Evolutionary conservation across 2,113 vertebrate genomes (phyloP).

Genomic region (Nycticorax nycticorax): DNA sequence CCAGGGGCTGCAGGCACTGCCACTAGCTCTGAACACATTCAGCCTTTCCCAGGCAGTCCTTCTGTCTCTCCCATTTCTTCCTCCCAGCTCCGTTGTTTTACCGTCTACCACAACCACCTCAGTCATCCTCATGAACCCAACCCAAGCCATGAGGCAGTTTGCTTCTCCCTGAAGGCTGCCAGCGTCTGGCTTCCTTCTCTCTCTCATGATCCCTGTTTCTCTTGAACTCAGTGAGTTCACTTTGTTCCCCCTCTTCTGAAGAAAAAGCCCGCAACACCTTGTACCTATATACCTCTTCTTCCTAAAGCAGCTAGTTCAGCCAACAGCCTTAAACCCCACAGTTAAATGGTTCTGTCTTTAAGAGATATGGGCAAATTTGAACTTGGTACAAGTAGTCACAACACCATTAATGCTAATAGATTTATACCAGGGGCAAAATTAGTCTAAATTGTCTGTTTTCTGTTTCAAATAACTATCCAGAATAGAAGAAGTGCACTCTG

Average conservation of each 20-base stretch:
- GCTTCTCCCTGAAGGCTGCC: neutral
- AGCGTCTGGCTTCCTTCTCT: neutral
- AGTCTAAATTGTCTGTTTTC: constrained; percentile 1
- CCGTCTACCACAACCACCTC: neutral
- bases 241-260: neutral
- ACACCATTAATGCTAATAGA: neutral
- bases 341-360: neutral
- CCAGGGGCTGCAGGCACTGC: neutral
- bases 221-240: neutral
- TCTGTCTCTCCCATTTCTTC: neutral
- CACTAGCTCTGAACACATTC: neutral
- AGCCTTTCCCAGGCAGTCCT: neutral
- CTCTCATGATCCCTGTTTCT: neutral
- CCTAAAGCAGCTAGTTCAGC: neutral
- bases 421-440: neutral
- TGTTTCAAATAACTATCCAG: neutral
- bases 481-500: neutral
- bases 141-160: neutral
- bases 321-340: neutral
- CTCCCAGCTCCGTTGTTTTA: neutral
- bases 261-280: neutral
- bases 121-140: neutral
- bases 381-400: neutral
- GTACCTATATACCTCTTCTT: neutral
- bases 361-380: neutral